These are phyloP conservation scores for Orchesella flavescens DNA, from an alignment of 2,888 invertebrate genomes.

Conservation along the genomic window DNA sequence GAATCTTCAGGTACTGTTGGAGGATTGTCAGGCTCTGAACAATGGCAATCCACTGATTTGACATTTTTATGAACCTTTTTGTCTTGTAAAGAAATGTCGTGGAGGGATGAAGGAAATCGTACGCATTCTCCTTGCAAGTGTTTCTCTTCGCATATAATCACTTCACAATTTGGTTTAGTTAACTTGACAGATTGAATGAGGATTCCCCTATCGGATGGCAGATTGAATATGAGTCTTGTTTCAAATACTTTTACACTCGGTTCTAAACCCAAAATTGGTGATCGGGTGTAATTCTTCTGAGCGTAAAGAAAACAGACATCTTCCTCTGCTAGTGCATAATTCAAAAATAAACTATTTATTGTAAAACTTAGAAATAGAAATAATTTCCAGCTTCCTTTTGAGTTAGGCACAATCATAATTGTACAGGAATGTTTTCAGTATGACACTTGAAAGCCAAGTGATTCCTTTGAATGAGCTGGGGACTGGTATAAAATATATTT, in stretches of 20 bases:
- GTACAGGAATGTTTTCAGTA: too few relatives aligned
- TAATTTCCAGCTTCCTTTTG: too few relatives aligned
- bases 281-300: neutral
- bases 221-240: conserved; percentile 22
- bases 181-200: conserved; percentile 24
- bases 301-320: conserved; percentile 28
- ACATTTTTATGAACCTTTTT: conserved; percentile 15
- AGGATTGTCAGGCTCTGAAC: conserved; percentile 13
- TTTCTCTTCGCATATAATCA: conserved; percentile 43
- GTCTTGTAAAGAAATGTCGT: neutral
- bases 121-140: conserved; percentile 45
- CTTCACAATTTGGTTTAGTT: conserved; percentile 18
- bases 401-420: too few relatives aligned
- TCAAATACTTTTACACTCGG: conserved; percentile 40
- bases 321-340: neutral
- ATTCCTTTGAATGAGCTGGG: too few relatives aligned
- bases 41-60: conserved; percentile 50
- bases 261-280: conserved; percentile 20
- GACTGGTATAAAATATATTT: too few relatives aligned
- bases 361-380: too few relatives aligned
- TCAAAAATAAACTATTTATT: too few relatives aligned
- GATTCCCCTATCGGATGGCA: neutral
- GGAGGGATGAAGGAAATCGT: neutral
- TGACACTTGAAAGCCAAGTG: too few relatives aligned
- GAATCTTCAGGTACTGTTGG: neutral